Evolutionary conservation across 1,140 invertebrate species (phyloP), one percentile per base, ranked within the genome.

Genomic region (Andricus grossulariae): DNA sequence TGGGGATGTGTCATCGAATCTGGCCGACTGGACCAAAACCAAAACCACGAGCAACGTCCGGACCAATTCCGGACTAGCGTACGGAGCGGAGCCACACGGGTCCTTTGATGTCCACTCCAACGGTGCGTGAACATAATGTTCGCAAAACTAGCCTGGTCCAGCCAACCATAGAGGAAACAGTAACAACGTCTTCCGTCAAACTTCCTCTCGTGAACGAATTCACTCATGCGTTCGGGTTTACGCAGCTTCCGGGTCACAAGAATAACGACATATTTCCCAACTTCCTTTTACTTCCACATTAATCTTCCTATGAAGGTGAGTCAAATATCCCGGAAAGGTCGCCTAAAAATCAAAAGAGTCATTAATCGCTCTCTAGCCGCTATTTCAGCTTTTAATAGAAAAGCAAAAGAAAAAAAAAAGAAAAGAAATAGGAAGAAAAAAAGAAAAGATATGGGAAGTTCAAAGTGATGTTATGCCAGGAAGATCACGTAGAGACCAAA

Each of bases 121-220:
- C 60, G 25, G 60, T 32, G 60, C 60, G 60, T 66, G n/a, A 66
- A 66, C 60, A 66, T 66, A 66, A 66, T 66, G 60, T 39, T 66
- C 32, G 57, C 57, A 66, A 66, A 66, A 66, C 60, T 66, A 16
- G 57, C 57, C 60, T 45, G 60, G 12, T 16, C 25, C 60, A 39
- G 15, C 60, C 60, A 66, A 45, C 32, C 60, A 39, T 45, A n/a
- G 15, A 66, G 60, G 60, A 66, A 66, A 66, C 60, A 66, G 60
- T 66, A 66, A 66, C 60, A 39, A 21, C 60, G 60, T 66, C 60
- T 66, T 66, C 60, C 60, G 60, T 66, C 60, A 66, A 66, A 66
- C 32, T 66, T 66, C 15, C 60, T 66, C 60, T n/a, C n/a, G 13
- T 66, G 25, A 66, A 66, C 60, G 32, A 66, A 66, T 19, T 66